A percentile compares a stretch with the other conserved stretches of the same genome.
These are phyloP conservation scores for Mythimna loreyi DNA, from an alignment of 2,888 invertebrate genomes.

Conservation along the genomic window DNA sequence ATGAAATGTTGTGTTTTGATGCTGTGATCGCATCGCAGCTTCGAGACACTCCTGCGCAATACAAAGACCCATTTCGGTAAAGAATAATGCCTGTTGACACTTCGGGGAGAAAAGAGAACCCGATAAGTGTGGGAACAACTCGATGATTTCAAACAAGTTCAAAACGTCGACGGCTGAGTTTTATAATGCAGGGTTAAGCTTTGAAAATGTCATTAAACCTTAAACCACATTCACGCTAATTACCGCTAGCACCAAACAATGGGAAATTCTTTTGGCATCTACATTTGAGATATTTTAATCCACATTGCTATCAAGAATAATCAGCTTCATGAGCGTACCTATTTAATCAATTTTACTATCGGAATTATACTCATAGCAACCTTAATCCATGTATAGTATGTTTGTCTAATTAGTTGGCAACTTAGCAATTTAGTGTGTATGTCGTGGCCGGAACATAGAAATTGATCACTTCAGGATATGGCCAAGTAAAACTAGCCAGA, in stretches of 20 bases:
- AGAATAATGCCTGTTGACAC: constrained; percentile 7
- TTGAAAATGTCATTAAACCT: constrained; percentile 12
- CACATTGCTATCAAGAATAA: constrained; percentile 37
- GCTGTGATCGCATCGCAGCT: not conserved
- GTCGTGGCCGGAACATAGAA: too few species aligned
- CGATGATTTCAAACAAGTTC: not conserved
- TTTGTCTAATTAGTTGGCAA: constrained; percentile 19
- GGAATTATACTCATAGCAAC: constrained; percentile 12
- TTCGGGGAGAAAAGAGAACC: constrained; percentile 9
- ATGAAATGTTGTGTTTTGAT: constrained; percentile 8
- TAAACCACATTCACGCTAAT: constrained; percentile 3
- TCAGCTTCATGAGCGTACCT: constrained; percentile 3
- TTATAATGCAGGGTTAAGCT: not conserved
- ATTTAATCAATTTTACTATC: constrained; percentile 40
- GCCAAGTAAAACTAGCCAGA: too few species aligned
- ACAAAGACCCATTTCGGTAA: constrained; percentile 27
- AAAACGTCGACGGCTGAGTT: not conserved
- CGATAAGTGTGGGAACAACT: constrained; percentile 13
- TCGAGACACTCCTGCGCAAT: constrained; percentile 6
- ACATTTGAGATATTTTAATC: constrained; percentile 3
- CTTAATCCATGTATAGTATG: constrained; percentile 19
- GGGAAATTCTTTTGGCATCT: constrained; percentile 5
- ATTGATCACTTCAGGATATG: too few species aligned
- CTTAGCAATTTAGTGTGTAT: not conserved
- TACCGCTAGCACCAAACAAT: constrained; percentile 16